Conservation (phyloP, 2,113 vertebrate genomes). For the Tympanuchus pallidicinctus region DNA sequence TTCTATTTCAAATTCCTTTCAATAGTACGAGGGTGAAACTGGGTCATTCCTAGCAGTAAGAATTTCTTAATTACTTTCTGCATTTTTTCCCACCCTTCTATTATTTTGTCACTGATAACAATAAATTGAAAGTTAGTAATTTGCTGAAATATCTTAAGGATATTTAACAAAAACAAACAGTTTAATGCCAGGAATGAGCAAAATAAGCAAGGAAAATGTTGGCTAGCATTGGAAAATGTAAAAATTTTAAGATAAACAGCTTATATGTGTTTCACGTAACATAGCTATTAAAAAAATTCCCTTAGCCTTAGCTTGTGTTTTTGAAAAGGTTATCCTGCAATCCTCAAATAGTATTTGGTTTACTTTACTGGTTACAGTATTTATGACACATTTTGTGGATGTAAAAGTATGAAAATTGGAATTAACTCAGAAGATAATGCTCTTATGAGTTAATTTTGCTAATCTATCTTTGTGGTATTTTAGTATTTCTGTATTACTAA, state of each 20-base stretch:
- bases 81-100: neutral
- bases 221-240: neutral
- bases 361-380: neutral
- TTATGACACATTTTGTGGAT: neutral
- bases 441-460: neutral
- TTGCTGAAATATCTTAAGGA: neutral
- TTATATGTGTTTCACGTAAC: neutral
- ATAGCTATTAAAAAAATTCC: neutral
- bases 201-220: neutral
- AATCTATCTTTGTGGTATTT: neutral
- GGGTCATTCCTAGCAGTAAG: neutral
- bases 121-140: neutral
- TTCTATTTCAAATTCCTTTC: neutral
- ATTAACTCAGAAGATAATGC: neutral
- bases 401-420: constrained; percentile 26
- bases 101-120: neutral
- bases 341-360: constrained; percentile 16
- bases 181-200: neutral
- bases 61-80: neutral
- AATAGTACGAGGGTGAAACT: neutral
- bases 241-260: neutral
- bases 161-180: neutral
- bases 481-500: neutral
- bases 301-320: neutral
- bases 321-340: neutral